Base-by-base conservation (phyloP, 2,888 invertebrate genomes). In the Thera britannica region DNA sequence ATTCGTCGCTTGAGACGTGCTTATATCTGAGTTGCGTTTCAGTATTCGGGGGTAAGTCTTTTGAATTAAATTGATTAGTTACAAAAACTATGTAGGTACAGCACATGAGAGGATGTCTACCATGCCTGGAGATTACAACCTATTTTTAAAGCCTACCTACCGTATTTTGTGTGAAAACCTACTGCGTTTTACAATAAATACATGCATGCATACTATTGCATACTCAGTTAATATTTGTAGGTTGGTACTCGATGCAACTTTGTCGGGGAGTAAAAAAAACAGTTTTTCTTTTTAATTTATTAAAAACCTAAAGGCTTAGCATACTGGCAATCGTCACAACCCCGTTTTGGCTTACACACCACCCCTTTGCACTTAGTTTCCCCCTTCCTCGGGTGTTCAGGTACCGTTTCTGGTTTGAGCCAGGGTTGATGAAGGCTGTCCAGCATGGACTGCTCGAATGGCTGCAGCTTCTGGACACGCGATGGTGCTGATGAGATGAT, bases 341-440 rank as follows among this genome's bases (percentile, higher is more conserved):
- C 78, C 0, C 66, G 60, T 55, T 79, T 83, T 0, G 77, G 71
- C 41, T 71, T 80, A 60, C 87, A 87, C 0, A 83, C 54, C 0
- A 80, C 80, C 0, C 73, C 78, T 51, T 79, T 79, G 57, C 89
- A 88, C 0, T 75, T 69, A 36, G 79, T 80, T 51, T 90, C 88
- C 2, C 89, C 89, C 62, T 89, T 89, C 6, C 84, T 73, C 0
- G 88, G 87, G 56, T 77, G 79, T 41, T 81, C 77, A 1, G 80
- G 75, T 0, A 80, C 80, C 3, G 71, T 77, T n/a, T 84, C 82
- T 0, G 79, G 75, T 0, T 68, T 77, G 58, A 73, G 72, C 85
- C 83, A 86, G 0, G 89, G 83, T 56, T 84, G 79, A 68, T 88
- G 84, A 0, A 90, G 83, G 49, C 83, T 82, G 59, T 85, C 77